Evolutionary conservation across 2,113 vertebrate genomes (phyloP), one percentile per base, ranked within the genome.

Genomic region (Tetrao urogallus): DNA sequence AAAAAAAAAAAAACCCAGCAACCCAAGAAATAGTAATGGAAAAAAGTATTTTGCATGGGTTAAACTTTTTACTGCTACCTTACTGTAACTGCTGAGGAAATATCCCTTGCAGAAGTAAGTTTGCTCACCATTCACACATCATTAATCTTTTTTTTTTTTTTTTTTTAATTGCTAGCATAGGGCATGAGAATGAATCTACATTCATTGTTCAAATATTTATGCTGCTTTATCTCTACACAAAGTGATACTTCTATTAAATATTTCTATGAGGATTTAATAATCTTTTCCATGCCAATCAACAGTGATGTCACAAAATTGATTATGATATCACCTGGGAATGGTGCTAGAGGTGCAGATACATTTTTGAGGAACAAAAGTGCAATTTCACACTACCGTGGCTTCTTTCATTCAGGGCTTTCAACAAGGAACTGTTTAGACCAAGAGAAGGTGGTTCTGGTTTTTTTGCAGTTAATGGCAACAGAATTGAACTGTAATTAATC

Each of bases 291-390:
- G 24, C 34, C 43, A 91, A 58, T 22, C n/a, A 74, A 20, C 21
- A 76, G 21, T 91, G 91, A 94, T 93, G 85, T 93, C 92, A 96
- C 43, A 65, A 89, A 86, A 65, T 54, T 47, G 84, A 83, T 95
- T 86, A 88, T 94, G 82, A 92, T 52, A 73, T 94, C 77, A 88
- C 14, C 30, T 81, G 50, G 64, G 75, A 93, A 92, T 71, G 69
- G 22, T 72, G 32, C 60, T 57, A 24, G 56, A 66, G 75, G 65
- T 82, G 17, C 58, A 90, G 40, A 56, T 70, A 4, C 32, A 72
- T 86, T 76, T 69, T 92, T 92, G 36, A 28, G 72, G 64, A 69
- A 77, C 73, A 90, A 69, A 90, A 82, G 50, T 40, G 14, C 0
- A 0, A 69, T 93, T 96, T 93, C 82, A 74, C 80, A 71, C 36